Evolutionary conservation across 2,113 vertebrate genomes (phyloP).

Genomic region (Rhinogobius similis): DNA sequence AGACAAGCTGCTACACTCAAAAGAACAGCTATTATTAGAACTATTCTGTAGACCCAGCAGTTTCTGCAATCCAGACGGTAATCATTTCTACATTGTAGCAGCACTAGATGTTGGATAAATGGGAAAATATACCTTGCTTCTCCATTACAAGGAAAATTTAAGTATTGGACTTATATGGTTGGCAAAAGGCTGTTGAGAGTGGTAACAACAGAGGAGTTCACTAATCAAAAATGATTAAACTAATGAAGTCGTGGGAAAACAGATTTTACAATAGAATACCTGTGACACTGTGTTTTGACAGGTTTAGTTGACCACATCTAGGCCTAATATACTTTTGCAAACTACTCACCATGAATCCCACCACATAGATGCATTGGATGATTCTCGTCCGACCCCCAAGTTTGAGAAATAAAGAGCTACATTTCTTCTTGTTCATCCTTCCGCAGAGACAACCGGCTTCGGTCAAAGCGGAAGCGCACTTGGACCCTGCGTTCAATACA

Average conservation of each 20-base stretch:
- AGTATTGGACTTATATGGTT: too few species aligned
- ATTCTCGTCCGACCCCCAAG: conserved; percentile 56
- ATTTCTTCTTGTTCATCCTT: conserved; percentile 71
- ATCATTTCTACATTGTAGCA: neutral
- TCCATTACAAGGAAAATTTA: neutral
- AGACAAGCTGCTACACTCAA: conserved; percentile 23
- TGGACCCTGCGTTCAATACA: conserved; percentile 11
- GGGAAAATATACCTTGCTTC: neutral
- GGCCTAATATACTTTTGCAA: neutral
- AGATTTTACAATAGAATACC: neutral
- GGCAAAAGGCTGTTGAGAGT: neutral
- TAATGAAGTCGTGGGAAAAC: neutral
- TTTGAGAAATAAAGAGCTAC: conserved; percentile 53
- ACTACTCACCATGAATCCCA: conserved; percentile 82
- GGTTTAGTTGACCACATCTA: too few species aligned
- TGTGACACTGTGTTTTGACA: neutral
- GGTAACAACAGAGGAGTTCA: neutral
- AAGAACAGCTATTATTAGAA: neutral
- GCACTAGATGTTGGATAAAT: too few species aligned
- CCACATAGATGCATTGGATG: conserved; percentile 76
- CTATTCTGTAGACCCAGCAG: neutral
- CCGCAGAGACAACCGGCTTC: conserved; percentile 38
- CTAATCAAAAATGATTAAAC: neutral
- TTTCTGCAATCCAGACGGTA: neutral
- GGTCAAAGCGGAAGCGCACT: conserved; percentile 58